A percentile compares a stretch with the other conserved stretches of the same genome.
phyloP scores from a whole-genome alignment of 2,888 invertebrate species.

The Chrysotoxum bicinctum region DNA sequence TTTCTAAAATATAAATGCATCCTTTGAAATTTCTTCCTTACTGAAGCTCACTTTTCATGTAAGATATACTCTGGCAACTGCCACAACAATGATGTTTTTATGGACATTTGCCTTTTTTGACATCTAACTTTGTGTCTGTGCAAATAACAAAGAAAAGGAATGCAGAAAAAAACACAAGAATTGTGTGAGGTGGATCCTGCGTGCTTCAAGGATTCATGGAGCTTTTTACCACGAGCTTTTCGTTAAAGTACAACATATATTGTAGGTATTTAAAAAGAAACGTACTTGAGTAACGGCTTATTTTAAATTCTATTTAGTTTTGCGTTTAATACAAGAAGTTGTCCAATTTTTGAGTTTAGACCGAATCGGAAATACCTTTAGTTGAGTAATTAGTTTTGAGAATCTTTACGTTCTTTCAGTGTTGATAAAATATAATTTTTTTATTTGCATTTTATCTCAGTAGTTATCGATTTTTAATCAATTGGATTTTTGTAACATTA shows the following conservation, averaged over 20 bases:
- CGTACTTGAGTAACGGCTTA: not conserved
- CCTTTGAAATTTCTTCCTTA: not conserved
- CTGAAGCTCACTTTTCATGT: constrained; percentile 32
- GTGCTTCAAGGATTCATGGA: constrained; percentile 31
- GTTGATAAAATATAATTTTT: too few relatives aligned
- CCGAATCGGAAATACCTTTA: not conserved
- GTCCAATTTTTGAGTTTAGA: not conserved
- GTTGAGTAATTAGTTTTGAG: too few relatives aligned
- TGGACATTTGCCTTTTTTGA: constrained; percentile 65
- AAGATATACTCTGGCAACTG: constrained; percentile 45
- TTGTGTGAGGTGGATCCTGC: constrained; percentile 55
- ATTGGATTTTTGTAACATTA: too few relatives aligned
- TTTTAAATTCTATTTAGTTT: not conserved
- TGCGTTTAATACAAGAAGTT: not conserved
- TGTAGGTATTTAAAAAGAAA: not conserved
- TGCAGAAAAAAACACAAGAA: constrained; percentile 16
- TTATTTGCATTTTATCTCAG: too few relatives aligned
- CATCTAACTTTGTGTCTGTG: constrained; percentile 45
- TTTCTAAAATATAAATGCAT: constrained; percentile 9
- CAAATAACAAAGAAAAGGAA: constrained; percentile 32
- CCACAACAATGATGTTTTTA: constrained; percentile 68
- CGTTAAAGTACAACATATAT: not conserved
- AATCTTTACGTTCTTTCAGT: too few relatives aligned
- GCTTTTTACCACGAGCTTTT: constrained; percentile 55
- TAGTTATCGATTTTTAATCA: too few relatives aligned